These are phyloP conservation scores for Perca flavescens DNA, from an alignment of 2,113 vertebrate species.

Conservation along the genomic window DNA sequence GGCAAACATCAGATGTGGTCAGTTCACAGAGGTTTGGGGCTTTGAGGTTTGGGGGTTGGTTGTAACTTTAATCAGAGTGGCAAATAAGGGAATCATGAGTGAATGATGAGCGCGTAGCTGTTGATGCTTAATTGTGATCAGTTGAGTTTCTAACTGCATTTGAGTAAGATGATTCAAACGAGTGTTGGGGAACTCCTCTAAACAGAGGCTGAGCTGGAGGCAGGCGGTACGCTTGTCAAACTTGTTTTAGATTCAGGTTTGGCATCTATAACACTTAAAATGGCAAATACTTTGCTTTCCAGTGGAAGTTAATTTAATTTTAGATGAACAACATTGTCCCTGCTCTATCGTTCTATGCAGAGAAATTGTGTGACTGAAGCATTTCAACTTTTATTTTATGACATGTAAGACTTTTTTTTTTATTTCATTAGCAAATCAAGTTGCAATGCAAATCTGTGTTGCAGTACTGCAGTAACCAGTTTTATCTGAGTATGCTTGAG, in stretches of 20 bases:
- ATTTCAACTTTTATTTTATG: neutral
- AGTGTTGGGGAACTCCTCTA: constrained; percentile 3
- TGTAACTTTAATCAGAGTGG: constrained; percentile 60
- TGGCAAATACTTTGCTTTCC: constrained; percentile 3
- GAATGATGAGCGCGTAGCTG: constrained; percentile 6
- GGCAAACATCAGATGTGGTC: constrained; percentile 73
- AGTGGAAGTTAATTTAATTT: neutral
- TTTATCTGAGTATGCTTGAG: neutral
- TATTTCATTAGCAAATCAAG: neutral
- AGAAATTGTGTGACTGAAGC: neutral
- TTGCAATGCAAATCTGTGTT: neutral
- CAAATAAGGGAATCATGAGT: constrained; percentile 38
- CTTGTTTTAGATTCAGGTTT: constrained; percentile 10
- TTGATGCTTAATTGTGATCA: constrained; percentile 11
- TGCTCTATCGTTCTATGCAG: neutral
- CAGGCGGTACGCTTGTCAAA: neutral
- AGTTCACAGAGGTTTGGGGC: constrained; percentile 49
- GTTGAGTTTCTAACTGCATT: constrained; percentile 33
- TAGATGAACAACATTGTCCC: neutral
- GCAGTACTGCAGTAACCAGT: neutral
- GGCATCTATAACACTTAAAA: neutral
- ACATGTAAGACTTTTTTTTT: neutral
- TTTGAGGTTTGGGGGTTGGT: constrained; percentile 52
- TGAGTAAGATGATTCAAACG: constrained; percentile 25
- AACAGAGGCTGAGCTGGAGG: constrained; percentile 3